These are phyloP conservation scores for Maniola jurtina DNA, from an alignment of 1,140 invertebrate genomes.

Conservation along the genomic window DNA sequence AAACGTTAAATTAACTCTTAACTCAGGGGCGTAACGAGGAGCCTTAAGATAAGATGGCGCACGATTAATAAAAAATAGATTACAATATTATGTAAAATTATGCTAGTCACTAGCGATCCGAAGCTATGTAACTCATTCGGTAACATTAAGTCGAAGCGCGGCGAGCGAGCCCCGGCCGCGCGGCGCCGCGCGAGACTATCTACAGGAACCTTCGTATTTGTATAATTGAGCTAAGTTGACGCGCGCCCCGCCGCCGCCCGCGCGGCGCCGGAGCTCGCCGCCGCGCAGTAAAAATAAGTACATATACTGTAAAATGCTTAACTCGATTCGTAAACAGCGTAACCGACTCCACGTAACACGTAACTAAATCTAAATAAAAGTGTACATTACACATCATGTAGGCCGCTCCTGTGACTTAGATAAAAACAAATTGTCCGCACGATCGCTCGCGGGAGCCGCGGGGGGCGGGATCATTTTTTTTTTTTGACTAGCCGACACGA, in stretches of 20 bases:
- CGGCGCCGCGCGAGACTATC: slow-evolving; percentile 1
- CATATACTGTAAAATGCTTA: slow-evolving; percentile 62
- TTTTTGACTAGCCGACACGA: slow-evolving; percentile 72
- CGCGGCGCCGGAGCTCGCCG: background rate
- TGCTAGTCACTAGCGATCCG: slow-evolving; percentile 69
- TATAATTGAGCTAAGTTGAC: slow-evolving; percentile 14
- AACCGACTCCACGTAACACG: slow-evolving; percentile 40
- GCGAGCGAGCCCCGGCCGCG: slow-evolving; percentile 19
- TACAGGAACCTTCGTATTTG: background rate
- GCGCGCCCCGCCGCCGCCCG: background rate
- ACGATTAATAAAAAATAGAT: slow-evolving; percentile 56
- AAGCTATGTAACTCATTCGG: slow-evolving; percentile 68
- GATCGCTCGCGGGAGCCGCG: slow-evolving; percentile 32
- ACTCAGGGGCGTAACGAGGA: slow-evolving; percentile 41
- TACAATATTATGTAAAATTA: slow-evolving; percentile 59
- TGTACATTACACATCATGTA: slow-evolving; percentile 58
- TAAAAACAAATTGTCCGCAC: slow-evolving; percentile 31
- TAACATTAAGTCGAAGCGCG: slow-evolving; percentile 62
- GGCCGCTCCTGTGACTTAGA: slow-evolving; percentile 73
- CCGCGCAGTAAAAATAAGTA: slow-evolving; percentile 35
- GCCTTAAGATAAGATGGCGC: slow-evolving; percentile 52
- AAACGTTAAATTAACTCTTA: slow-evolving; percentile 45
- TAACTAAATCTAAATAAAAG: slow-evolving; percentile 59
- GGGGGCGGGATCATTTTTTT: slow-evolving; percentile 19
- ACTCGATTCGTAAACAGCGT: slow-evolving; percentile 58